Evolutionary conservation across 2,888 invertebrate genomes (phyloP), one percentile per base, ranked within the genome.

Genomic region (Chaetogeoica ovagalla): DNA sequence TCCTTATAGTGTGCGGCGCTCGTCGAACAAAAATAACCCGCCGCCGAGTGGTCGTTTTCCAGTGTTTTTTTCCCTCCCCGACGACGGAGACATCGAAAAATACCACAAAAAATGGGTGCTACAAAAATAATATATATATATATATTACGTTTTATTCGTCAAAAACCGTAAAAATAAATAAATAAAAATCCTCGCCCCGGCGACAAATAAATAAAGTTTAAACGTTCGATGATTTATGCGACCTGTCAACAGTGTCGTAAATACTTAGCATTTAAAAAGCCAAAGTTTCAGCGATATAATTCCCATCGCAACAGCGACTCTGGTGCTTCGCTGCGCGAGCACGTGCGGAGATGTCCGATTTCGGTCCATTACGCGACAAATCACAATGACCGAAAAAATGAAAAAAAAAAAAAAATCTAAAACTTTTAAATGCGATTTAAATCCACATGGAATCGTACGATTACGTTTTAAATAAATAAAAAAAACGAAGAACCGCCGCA

Each of bases 181-280:
- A 13, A 9, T 1, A 48, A 48, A 43, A 73, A 30, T 2, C 30
- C 30, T 30, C 30, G 30, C 30, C 30, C 30, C 43, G n/a, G n/a
- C 57, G 8, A 59, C 7, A 55, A 74, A 63, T 17, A 55, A 55
- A 73, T 37, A 73, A 73, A 30, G 9, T 65, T 65, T 52, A 39
- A 63, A 65, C 37, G 17, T 30, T 21, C 63, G 17, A 73, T 65
- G 74, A 74, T 74, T 74, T 55, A 65, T 65, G 65, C 39, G 65
- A 65, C 65, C 55, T 55, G 74, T 55, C 52, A 23, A 39, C 73
- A 55, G 21, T 2, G 59, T 66, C 43, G 66, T 66, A 74, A 66
- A 68, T 59, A 68, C 30, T 48, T 59, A 57, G n/a, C 48, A 17
- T 59, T 68, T 68, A 68, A 68, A 75, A 76, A 59, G 48, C 23